phyloP scores from a whole-genome alignment of 2,888 invertebrate genomes.

The Mythimna pallens region DNA sequence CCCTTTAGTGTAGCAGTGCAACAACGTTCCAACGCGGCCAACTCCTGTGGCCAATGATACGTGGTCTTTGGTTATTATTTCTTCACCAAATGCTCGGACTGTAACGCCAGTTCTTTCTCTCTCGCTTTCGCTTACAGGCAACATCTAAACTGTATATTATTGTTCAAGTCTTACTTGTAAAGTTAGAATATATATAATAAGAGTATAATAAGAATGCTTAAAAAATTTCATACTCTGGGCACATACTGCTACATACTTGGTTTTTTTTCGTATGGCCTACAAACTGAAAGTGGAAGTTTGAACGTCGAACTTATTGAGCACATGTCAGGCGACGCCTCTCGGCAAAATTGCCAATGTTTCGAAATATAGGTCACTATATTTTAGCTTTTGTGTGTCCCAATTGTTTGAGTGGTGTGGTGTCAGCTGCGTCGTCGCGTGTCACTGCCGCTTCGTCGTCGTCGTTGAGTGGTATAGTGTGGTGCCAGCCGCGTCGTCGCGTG shows the following conservation, averaged over 20 bases:
- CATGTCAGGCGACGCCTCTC: conserved; percentile 12
- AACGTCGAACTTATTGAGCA: conserved; percentile 13
- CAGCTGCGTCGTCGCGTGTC: too few species aligned
- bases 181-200: background rate
- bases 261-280: background rate
- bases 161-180: background rate
- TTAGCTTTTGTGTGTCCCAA: conserved; percentile 12
- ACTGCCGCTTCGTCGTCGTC: too few species aligned
- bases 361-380: conserved; percentile 20
- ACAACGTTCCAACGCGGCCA: too few species aligned
- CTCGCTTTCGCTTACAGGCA: background rate
- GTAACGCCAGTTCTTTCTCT: background rate
- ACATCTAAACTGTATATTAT: background rate
- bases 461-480: too few species aligned
- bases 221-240: background rate
- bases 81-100: too few species aligned
- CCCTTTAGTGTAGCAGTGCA: too few species aligned
- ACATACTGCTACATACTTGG: background rate
- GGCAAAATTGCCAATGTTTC: conserved; percentile 30
- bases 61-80: background rate
- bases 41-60: background rate
- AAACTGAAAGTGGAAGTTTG: conserved; percentile 1
- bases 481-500: too few species aligned
- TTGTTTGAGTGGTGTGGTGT: conserved; percentile 17
- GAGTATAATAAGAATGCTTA: background rate